Evolutionary conservation across 1,140 invertebrate genomes (phyloP), one percentile per base, ranked within the genome.

Genomic region (Atopsyche davidsoni): DNA sequence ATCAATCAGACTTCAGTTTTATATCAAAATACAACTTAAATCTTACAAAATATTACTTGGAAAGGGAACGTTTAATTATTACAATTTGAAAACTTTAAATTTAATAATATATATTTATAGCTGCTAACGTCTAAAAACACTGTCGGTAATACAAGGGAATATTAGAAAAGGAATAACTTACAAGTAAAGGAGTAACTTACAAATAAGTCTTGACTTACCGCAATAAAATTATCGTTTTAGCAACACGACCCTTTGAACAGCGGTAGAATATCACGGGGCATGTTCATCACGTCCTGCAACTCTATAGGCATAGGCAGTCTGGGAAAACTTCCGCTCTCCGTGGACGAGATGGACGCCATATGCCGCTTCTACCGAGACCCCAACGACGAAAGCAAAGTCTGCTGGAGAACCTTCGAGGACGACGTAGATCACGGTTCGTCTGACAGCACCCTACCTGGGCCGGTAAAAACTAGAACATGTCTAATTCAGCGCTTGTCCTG

Each of bases 391-490:
- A 69, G 75, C 17, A 68, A 78, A 25, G 69, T 85, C 13, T 80
- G 76, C 50, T 86, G 83, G 82, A 73, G 75, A 25, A 79, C 75
- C n/a, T 86, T 86, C 60, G 77, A 79, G 53, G 79, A 85, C 56
- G 83, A 86, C 59, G 77, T 85, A 32, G 79, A 86, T 60, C 71
- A 76, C 56, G 79, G 79, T 80, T 52, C 11, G 28, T 2, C 11
- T 16, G 13, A 7, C 22, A 56, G 14, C 13, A n/a, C 28, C 16
- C 13, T n/a, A 16, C 46, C n/a, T 38, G 19, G 16, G 38, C 40
- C 44, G 53, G 32, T 18, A 16, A 10, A 13, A 10, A 45, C 3
- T 13, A 9, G 13, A 17, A 43, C 14, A 17, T 44, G 41, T 14
- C 19, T 47, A 4, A 47, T 18, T 4, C n/a, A 21, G 6, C 18